Percentiles rank a stretch among this genome's conserved stretches.
These are phyloP conservation scores for Acrobasis repandana DNA, from an alignment of 2,888 invertebrate species.

Conservation along the genomic window DNA sequence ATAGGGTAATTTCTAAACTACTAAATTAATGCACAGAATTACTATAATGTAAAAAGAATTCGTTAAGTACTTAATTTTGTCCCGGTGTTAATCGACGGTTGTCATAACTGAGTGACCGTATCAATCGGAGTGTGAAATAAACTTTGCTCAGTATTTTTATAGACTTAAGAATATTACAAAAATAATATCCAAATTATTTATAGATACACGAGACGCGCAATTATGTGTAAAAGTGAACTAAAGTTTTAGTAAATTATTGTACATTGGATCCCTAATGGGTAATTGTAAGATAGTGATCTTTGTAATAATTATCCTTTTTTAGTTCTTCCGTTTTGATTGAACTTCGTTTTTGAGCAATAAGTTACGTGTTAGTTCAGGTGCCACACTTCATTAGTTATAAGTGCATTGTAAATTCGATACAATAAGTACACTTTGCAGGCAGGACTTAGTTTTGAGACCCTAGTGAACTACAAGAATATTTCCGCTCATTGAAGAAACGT, in stretches of 20 bases:
- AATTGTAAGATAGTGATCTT: constrained; percentile 37
- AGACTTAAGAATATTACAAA: constrained; percentile 72
- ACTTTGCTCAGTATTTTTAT: constrained; percentile 82
- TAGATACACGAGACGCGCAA: constrained; percentile 58
- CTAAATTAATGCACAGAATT: constrained; percentile 62
- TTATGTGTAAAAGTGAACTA: constrained; percentile 53
- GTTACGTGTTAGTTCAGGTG: constrained; percentile 54
- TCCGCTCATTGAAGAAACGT: not conserved
- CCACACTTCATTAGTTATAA: constrained; percentile 56
- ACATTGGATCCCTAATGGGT: constrained; percentile 42
- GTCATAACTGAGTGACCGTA: constrained; percentile 52
- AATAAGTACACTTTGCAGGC: constrained; percentile 18
- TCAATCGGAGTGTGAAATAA: constrained; percentile 66
- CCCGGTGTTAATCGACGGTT: constrained; percentile 57
- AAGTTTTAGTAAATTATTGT: constrained; percentile 55
- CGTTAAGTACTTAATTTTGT: constrained; percentile 57
- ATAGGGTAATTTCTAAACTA: constrained; percentile 61
- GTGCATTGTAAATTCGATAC: constrained; percentile 48
- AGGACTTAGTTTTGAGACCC: not conserved
- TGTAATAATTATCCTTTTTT: constrained; percentile 39
- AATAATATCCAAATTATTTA: constrained; percentile 71
- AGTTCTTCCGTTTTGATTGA: constrained; percentile 63
- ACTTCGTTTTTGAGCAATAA: constrained; percentile 50
- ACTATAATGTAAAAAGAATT: constrained; percentile 60
- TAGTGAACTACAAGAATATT: not conserved